phyloP scores from a whole-genome alignment of 2,113 vertebrate genomes.

The human (Homo sapiens) region DNA sequence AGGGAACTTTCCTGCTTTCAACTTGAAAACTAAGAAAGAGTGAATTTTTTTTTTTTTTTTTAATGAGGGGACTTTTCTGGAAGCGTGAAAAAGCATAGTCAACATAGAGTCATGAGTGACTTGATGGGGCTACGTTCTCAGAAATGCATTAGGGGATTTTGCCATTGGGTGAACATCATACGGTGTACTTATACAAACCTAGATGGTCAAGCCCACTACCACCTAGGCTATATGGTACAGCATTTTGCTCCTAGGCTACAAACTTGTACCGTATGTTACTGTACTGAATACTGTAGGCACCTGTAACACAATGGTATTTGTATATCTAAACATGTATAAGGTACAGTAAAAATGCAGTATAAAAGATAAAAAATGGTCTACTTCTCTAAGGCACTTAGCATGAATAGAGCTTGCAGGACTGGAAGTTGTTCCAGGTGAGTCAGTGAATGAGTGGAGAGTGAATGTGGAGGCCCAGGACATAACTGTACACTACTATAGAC shows the following conservation, averaged over 20 bases:
- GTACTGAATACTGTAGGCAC: background rate
- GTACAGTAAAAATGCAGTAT: background rate
- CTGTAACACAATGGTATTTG: background rate
- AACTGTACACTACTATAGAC: background rate
- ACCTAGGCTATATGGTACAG: background rate
- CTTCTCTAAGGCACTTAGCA: background rate
- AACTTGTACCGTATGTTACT: background rate
- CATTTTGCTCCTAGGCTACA: background rate
- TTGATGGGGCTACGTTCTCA: background rate
- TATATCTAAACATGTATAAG: background rate
- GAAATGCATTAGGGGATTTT: background rate
- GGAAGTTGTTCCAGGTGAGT: background rate
- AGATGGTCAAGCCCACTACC: background rate
- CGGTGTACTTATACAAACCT: background rate
- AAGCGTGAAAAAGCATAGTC: background rate
- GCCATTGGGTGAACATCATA: background rate
- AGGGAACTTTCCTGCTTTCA: background rate
- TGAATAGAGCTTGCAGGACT: background rate
- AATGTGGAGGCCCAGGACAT: background rate
- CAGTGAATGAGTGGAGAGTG: background rate
- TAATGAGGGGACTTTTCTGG: background rate
- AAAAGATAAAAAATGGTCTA: background rate
- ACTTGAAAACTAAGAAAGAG: background rate
- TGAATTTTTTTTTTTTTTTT: background rate
- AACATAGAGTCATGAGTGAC: background rate